Evolutionary conservation across 2,797 vertebrate genomes (phyloP), one percentile per base, ranked within the genome.

Genomic region (Pangasius krempfi): DNA sequence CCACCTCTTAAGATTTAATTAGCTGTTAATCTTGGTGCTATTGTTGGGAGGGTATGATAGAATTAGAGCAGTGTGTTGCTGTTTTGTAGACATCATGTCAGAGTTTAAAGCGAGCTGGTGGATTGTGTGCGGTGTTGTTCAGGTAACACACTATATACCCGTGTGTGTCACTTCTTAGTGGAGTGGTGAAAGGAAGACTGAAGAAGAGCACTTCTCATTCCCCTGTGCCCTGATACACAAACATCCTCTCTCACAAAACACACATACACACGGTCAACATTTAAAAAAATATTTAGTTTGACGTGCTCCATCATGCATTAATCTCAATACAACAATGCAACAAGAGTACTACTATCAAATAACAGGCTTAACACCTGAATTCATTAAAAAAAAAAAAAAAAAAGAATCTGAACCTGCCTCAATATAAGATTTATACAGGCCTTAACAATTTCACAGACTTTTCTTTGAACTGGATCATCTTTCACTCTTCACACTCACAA

Each of bases 1-100:
- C 60, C 86, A 76, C 47, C 60, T 79, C 87, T 83, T 88, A 85
- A 90, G 88, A 73, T 89, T 47, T 89, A 89, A 92, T 89, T 89
- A 90, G 72, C 83, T 4, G 50, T 86, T 91, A 89, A 91, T 91
- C 89, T 89, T 84, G 83, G 72, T 76, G 12, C 86, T 86, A 76
- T 22, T 20, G 76, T 89, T 76, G 22, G 33, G 76, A 72, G 58
- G 73, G 64, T 70, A 79, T 68, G 50, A 86, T 79, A 68, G 86
- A 86, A 78, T 85, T 81, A 70, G 73, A 56, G 62, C 30, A 30
- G 60, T 37, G 37, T 56, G 52, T 4, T 16, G 27, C 27, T 37
- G 40, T 81, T 86, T 50, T 60, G 8, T 30, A 44, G 40, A 62
- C 37, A 5, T 50, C 73, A 47, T 30, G 62, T 58, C 54, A 16